Evolutionary conservation across 2,888 invertebrate species (phyloP), one percentile per base, ranked within the genome.

Genomic region (Cactoblastis cactorum): DNA sequence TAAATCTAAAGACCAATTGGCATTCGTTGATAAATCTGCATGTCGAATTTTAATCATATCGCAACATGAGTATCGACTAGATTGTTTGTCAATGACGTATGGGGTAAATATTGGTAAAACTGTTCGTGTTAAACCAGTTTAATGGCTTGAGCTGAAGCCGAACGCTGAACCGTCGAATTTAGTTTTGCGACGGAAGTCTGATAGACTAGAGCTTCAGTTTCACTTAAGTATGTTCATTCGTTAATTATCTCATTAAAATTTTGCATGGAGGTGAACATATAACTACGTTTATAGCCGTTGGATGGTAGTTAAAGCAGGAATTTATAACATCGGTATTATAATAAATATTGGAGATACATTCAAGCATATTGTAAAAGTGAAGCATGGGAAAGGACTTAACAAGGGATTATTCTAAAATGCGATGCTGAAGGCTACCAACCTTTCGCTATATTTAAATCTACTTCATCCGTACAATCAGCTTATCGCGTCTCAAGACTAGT

Each of bases 81-180:
- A 9, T 14, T 15, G 3, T 6, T 22, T 24, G 28, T 48, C 24
- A 12, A 17, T 18, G 67, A 67, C 61, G 67, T 65, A 63, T 63
- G 64, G 69, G 66, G 69, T 74, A 78, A 77, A 81, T 77, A 78
- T 79, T 74, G 75, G 78, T 73, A 74, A 78, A 80, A 83, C 77
- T 77, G 71, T 67, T 71, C 14, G 57, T 70, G 69, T 68, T 66
- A 64, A 70, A 68, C 66, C 63, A 62, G 69, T 64, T 71, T 74
- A 77, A 78, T 74, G 63, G 70, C 60, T 66, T 63, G 67, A 58
- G 59, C 65, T 63, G 67, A 67, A 43, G 43, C 17, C 43, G 37
- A 69, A 73, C 69, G 71, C 71, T 76, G 78, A 78, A 62, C 54
- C 52, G 55, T 50, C 56, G 28, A 43, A 43, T 43, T 32, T 43